Evolutionary conservation across 2,888 invertebrate genomes (phyloP).

Genomic region (Antitype chi): DNA sequence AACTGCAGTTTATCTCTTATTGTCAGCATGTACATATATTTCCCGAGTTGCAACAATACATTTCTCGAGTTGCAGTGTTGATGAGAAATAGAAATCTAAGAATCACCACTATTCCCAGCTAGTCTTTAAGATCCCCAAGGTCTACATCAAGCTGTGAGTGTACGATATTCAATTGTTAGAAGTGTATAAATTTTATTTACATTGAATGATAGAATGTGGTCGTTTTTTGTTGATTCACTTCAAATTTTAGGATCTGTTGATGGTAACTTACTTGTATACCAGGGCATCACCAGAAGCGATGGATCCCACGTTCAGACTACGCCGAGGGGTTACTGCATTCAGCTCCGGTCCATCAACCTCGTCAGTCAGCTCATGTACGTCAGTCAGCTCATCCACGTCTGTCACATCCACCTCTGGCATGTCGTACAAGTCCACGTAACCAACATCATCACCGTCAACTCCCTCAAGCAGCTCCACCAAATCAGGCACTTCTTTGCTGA

Average conservation of each 20-base stretch:
- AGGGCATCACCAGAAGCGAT: neutral
- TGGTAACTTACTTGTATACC: constrained; percentile 2
- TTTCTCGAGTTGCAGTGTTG: neutral
- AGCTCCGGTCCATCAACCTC: neutral
- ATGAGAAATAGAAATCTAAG: neutral
- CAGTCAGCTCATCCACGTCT: constrained; percentile 13
- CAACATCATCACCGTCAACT: neutral
- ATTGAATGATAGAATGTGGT: neutral
- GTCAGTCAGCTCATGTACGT: neutral
- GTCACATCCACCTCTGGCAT: neutral
- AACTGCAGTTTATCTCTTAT: neutral
- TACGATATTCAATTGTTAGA: neutral
- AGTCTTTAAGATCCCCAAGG: neutral
- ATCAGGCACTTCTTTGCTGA: constrained; percentile 15
- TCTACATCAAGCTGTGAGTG: neutral
- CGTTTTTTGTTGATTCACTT: neutral
- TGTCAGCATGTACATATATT: too few relatives aligned
- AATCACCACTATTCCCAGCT: neutral
- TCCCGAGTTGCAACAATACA: too few relatives aligned
- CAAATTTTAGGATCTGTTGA: neutral
- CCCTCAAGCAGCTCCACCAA: neutral
- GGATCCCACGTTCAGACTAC: constrained; percentile 3
- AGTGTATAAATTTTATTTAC: neutral
- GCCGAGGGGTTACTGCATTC: constrained; percentile 10
- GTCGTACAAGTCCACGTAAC: neutral